Base-by-base conservation (phyloP, 2,113 vertebrate genomes). In the Salvator merianae region DNA sequence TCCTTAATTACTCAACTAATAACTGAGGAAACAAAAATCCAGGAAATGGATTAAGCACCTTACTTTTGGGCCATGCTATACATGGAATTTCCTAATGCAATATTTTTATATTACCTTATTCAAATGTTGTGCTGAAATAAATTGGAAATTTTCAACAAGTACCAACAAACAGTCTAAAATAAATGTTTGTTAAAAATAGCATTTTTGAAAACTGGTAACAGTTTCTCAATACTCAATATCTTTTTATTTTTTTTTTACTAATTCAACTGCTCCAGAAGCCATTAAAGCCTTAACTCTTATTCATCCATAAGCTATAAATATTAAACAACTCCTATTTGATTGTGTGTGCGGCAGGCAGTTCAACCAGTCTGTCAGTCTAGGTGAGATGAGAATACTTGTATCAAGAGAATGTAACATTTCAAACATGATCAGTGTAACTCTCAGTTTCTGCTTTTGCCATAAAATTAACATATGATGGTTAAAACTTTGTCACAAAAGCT, bases 361-460 rank as follows among this genome's bases (percentile, higher is more conserved):
- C 87, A 92, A 86, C 86, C 86, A 89, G 86, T 94, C 92, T 84
- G 83, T 80, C 89, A 93, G 88, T 84, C 83, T 75, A 92, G 84
- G 93, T 85, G 91, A 95, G 94, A 94, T 92, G 90, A 90, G 95
- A 96, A 93, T 91, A 95, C 91, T 65, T 93, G 88, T 40, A 80
- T 69, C 2, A 69, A 77, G 79, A 80, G 24, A 85, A 87, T 20
- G 79, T 6, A 79, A 24, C 20, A 63, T 88, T 89, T 87, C 47
- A 77, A 93, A 95, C n/a, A 89, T 87, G 81, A 70, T 82, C 53
- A 16, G 79, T 91, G 85, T 62, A 93, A 91, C 86, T 70, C 84
- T 5, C 89, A 86, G 81, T 55, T 32, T 1, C 24, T 36, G 79
- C 85, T 76, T 88, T 86, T 55, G 7, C 38, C 73, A 80, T 38